Base-by-base conservation (phyloP, 2,888 invertebrate genomes). In the Macaria notata region DNA sequence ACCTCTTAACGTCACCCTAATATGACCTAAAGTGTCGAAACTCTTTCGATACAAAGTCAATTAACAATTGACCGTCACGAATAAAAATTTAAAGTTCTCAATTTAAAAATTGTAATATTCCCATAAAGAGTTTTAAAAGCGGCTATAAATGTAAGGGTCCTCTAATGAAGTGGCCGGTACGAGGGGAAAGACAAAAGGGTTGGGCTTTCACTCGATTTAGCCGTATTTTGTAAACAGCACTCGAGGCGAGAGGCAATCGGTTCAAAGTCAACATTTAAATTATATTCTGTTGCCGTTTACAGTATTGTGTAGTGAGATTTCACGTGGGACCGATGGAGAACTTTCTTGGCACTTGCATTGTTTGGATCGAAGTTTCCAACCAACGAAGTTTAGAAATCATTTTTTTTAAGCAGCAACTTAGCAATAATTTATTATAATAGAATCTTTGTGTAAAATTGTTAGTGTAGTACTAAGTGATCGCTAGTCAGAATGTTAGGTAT, bases 161-260 rank as follows among this genome's bases (percentile, higher is more conserved):
- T 84, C 68, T 78, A 77, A 82, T 82, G 74, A 79, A 84, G 81
- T 73, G 73, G 68, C 61, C 55, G 64, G 57, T 46, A 38, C 6
- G 41, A 8, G 59, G 68, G 67, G 76, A 64, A 76, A 86, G 81
- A 86, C 86, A 87, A 88, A 83, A 7, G 77, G 81, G 74, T 72
- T 74, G 69, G 65, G 71, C 71, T 78, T 75, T 78, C 74, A 78
- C 77, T 78, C 78, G 74, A 82, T 86, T 88, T 81, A 83, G 76
- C 76, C 73, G 78, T 88, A 87, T 88, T 88, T 89, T 86, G 87
- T 79, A 88, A 88, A 88, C 89, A 88, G 73, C 83, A 68, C 85
- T 82, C 68, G 56, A 71, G 64, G 62, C 72, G 73, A 85, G 80
- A 66, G 73, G 72, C 70, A 67, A 75, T 77, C 71, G 66, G 69